Evolutionary conservation across 2,888 invertebrate species (phyloP).

Genomic region (Temnothorax ravouxi): DNA sequence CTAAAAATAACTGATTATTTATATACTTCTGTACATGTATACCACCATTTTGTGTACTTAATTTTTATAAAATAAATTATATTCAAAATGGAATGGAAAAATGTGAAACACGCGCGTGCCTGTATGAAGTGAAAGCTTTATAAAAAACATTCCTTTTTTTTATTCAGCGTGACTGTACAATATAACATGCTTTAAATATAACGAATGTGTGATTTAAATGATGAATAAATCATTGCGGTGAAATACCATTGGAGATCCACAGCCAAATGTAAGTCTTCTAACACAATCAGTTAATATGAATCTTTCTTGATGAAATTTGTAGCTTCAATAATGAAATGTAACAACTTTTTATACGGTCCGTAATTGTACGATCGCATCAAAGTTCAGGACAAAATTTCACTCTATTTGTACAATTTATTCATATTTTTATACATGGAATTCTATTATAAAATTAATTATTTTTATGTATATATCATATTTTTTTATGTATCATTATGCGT

Average conservation of each 20-base stretch:
- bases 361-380: background rate
- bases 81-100: constrained; percentile 48
- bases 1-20: constrained; percentile 81
- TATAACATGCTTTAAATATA: constrained; percentile 10
- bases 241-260: background rate
- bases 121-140: background rate
- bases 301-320: background rate
- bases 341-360: background rate
- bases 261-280: background rate
- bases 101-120: background rate
- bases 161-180: constrained; percentile 3
- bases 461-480: background rate
- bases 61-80: constrained; percentile 74
- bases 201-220: background rate
- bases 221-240: background rate
- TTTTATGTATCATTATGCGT: background rate
- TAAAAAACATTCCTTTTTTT: background rate
- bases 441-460: background rate
- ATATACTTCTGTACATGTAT: constrained; percentile 77
- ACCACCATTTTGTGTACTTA: constrained; percentile 73
- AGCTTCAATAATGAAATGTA: background rate
- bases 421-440: background rate
- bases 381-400: background rate
- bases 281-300: too few relatives aligned
- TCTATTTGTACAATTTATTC: background rate